Base-by-base conservation (phyloP, 2,797 vertebrate genomes). In the Scomberomorus guttatus region DNA sequence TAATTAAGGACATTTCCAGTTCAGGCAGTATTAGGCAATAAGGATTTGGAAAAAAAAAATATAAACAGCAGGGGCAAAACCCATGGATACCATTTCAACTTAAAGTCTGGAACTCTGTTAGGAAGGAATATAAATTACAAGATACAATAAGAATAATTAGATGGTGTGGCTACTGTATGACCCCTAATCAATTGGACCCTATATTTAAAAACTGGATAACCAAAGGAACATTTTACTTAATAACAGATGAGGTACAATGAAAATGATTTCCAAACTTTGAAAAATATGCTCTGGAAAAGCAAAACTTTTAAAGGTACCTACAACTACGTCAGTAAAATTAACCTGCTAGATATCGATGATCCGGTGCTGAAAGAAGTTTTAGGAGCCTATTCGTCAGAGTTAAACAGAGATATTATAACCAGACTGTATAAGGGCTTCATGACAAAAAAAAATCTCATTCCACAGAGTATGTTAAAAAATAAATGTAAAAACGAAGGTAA, bases 391-490 rank as follows among this genome's bases (percentile, higher is more conserved):
- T 18, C 4, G 18, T 18, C 27, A 27, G 18, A 67, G 24, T 20
- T n/a, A 56, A 34, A 27, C 17, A 82, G 61, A 46, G 72, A 59
- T 37, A n/a, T 62, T 18, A 67, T 81, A 6, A 72, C 39, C 44
- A 77, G 46, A 73, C 56, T 73, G 4, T 77, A 69, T 27, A 82
- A 58, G 18, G 80, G 74, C 13, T 57, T 73, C 14, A 61, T 72
- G 20, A 42, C n/a, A 34, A 66, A 37, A 37, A 37, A 73, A 57
- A 32, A 32, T 32, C 34, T 11, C 10, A 37, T 11, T 37, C 34
- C 10, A 37, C 34, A 37, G 34, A 37, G 8, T 37, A 37, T 11
- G 10, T 37, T 37, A 32, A 37, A 37, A 34, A 11, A 37, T 37
- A 37, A 37, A 9, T 37, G 34, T 1, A 8, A 37, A 11, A 37